Evolutionary conservation across 2,888 invertebrate genomes (phyloP).

Genomic region (Nephrotoma flavescens): DNA sequence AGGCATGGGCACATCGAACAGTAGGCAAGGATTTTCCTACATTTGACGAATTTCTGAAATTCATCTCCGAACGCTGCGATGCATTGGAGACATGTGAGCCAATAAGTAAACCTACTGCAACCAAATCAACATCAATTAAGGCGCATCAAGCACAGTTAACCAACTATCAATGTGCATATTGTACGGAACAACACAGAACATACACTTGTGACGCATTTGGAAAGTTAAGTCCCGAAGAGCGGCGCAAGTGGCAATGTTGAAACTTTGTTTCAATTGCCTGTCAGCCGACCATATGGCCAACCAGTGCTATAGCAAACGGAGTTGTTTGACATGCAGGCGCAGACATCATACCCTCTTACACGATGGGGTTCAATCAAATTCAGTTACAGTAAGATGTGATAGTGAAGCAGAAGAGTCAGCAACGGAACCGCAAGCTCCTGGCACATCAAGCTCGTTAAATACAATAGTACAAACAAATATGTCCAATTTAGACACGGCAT

Average conservation of each 20-base stretch:
- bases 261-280: too few species aligned
- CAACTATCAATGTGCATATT: not conserved
- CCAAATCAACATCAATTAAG: not conserved
- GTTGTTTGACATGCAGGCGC: not conserved
- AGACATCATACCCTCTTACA: not conserved
- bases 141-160: not conserved
- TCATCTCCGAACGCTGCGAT: not conserved
- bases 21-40: not conserved
- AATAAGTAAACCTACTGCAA: not conserved
- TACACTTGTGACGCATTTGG: not conserved
- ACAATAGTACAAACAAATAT: too few species aligned
- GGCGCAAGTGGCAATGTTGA: not conserved
- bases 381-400: not conserved
- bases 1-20: not conserved
- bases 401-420: not conserved
- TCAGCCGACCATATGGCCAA: too few species aligned
- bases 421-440: too few species aligned
- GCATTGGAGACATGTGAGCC: not conserved
- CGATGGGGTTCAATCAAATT: not conserved
- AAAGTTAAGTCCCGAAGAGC: not conserved
- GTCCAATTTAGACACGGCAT: too few species aligned
- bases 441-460: too few species aligned
- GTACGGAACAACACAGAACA: not conserved
- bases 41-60: not conserved
- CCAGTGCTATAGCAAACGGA: not conserved